Evolutionary conservation across 2,113 vertebrate species (phyloP).

Genomic region (Spea bombifrons): DNA sequence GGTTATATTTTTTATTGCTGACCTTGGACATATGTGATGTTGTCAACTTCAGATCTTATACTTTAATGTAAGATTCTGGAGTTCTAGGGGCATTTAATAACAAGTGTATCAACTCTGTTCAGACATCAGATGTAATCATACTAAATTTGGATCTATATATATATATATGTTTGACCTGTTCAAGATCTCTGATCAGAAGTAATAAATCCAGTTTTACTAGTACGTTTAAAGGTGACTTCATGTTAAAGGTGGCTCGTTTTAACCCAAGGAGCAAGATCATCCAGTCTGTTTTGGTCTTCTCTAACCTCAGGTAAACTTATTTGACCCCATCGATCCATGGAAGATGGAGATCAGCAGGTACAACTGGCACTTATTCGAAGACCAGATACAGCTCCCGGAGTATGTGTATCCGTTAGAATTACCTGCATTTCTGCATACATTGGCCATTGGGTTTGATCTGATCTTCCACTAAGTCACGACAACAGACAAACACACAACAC

Average conservation of each 20-base stretch:
- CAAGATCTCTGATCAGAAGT: neutral
- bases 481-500: too few relatives aligned
- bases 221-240: neutral
- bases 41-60: neutral
- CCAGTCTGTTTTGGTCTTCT: constrained; percentile 6
- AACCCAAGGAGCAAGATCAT: neutral
- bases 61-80: neutral
- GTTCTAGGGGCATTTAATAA: neutral
- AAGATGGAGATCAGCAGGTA: too few relatives aligned
- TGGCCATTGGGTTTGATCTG: too few relatives aligned
- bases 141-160: neutral
- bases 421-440: too few relatives aligned
- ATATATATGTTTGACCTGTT: constrained; percentile 22
- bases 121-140: neutral
- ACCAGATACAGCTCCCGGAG: too few relatives aligned
- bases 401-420: too few relatives aligned
- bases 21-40: too few relatives aligned
- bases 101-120: neutral
- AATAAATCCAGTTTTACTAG: constrained; percentile 16
- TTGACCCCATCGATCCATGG: neutral
- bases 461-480: too few relatives aligned
- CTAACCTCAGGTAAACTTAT: neutral
- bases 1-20: too few relatives aligned
- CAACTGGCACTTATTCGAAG: too few relatives aligned
- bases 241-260: constrained; percentile 7